phyloP scores from a whole-genome alignment of 2,113 vertebrate genomes.

The Scatophagus argus region DNA sequence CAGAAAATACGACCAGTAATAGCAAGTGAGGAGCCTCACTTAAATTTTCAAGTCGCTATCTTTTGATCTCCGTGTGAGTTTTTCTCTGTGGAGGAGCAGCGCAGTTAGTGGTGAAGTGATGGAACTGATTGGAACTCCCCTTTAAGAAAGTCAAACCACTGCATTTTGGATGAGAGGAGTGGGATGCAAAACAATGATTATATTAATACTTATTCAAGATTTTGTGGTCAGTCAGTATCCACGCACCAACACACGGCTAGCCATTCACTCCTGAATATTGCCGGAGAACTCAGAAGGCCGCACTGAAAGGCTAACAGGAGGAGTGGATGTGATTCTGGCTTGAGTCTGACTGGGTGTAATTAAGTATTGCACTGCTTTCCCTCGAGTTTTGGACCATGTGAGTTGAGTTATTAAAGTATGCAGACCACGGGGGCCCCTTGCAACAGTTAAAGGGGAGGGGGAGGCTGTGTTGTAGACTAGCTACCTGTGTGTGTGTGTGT shows the following conservation, averaged over 20 bases:
- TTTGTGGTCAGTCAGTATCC: neutral
- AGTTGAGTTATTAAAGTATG: conserved; percentile 80
- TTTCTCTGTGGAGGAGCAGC: neutral
- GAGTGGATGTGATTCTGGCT: conserved; percentile 66
- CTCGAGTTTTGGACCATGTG: conserved; percentile 70
- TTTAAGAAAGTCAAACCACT: neutral
- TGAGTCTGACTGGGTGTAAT: conserved; percentile 71
- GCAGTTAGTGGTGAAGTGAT: neutral
- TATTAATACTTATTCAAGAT: neutral
- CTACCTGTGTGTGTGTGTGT: conserved; percentile 60
- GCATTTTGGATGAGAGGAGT: neutral
- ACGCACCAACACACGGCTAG: neutral
- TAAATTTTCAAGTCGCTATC: conserved; percentile 5
- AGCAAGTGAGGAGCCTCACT: neutral
- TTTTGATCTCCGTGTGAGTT: conserved; percentile 40
- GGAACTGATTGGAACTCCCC: conserved; percentile 26
- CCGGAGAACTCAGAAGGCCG: conserved; percentile 24
- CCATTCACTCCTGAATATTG: conserved; percentile 12
- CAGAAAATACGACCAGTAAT: neutral
- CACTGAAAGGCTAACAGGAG: conserved; percentile 32
- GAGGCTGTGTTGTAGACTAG: conserved; percentile 39
- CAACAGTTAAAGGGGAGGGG: conserved; percentile 49
- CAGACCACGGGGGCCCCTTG: conserved; percentile 71
- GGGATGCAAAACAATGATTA: neutral
- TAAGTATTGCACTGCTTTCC: conserved; percentile 67